Base-by-base conservation (phyloP, 2,113 vertebrate genomes). In the Pungitius pungitius region DNA sequence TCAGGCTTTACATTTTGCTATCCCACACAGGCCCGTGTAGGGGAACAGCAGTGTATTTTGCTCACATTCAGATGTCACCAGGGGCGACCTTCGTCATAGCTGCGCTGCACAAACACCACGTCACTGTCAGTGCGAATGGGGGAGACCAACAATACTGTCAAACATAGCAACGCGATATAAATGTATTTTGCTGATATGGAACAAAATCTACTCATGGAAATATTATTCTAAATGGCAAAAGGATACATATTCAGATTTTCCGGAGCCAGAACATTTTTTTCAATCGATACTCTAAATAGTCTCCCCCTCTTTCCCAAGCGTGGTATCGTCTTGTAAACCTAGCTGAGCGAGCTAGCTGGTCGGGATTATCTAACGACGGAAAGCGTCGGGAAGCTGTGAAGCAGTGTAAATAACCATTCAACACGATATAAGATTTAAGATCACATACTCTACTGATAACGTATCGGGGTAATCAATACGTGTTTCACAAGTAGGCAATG, bases 401-500 rank as follows among this genome's bases (percentile, higher is more conserved):
- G 35, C 49, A 73, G 22, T 84, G 2, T 17, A 51, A 75, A 68
- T 57, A 62, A 63, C 64, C 3, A 40, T 66, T 49, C 52, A 71
- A 30, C 49, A 64, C 9, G 52, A 17, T 15, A 57, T 22, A 68
- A 56, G 18, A 3, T 47, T 52, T 9, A 68, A 12, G 13, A 62
- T 51, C 5, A 59, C 57, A 69, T 11, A 78, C 10, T 49, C 1
- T 24, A 15, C 54, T 2, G 22, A 24, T 18, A 45, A 72, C n/a
- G n/a, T 33, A 18, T 51, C 17, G 3, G 27, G 35, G 10, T 63
- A 40, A 51, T 45, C 9, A 40, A 1, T 43, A 80, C 40, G 18
- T 43, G 7, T 63, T 45, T 30, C 27, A 65, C 27, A 64, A 39
- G 26, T 63, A 64, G 78, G 39, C n/a, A 40, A 98, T 98, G 97